Evolutionary conservation across 2,113 vertebrate species (phyloP), one percentile per base, ranked within the genome.

Genomic region (Pomatostomus ruficeps): DNA sequence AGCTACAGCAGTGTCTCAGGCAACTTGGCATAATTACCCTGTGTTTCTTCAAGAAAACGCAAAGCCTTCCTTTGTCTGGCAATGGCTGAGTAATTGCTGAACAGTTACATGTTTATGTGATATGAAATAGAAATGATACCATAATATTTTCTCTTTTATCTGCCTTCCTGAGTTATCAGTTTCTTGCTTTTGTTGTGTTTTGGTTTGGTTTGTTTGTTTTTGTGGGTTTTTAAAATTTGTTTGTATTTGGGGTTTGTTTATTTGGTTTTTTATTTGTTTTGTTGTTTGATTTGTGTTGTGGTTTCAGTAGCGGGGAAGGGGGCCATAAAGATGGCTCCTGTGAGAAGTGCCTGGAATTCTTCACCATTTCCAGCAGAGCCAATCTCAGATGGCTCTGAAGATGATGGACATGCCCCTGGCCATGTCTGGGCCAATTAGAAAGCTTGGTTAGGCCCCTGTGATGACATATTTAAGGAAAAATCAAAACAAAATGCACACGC

Each of bases 51-150:
- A 89, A 74, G 59, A 83, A 95, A 96, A 83, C 52, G 91, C 45
- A 93, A 96, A 96, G 49, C 67, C 54, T 84, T 77, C 55, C 51
- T 96, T 96, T 61, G 77, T 89, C 26, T 92, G 61, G 73, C 26
- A 75, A 24, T 57, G 71, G 63, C 72, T 58, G 78, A 96, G 70
- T 81, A 95, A 93, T 76, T 89, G 29, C 48, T 91, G 52, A 96
- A 68, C 20, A 49, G 22, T 65, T 91, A 25, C 3, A 18, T 52
- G 48, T 78, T 87, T 91, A 38, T 87, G 20, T 84, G 46, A 45
- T 85, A 52, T 40, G 68, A 92, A 93, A 89, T 58, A 54, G 31
- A 57, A 96, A 65, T 49, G 12, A 78, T 97, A 70, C 24, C 6
- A 24, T 48, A 88, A 51, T 77, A 57, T 83, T 66, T 91, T 91